phyloP scores from a whole-genome alignment of 2,113 vertebrate genomes.

The Hyla sarda region DNA sequence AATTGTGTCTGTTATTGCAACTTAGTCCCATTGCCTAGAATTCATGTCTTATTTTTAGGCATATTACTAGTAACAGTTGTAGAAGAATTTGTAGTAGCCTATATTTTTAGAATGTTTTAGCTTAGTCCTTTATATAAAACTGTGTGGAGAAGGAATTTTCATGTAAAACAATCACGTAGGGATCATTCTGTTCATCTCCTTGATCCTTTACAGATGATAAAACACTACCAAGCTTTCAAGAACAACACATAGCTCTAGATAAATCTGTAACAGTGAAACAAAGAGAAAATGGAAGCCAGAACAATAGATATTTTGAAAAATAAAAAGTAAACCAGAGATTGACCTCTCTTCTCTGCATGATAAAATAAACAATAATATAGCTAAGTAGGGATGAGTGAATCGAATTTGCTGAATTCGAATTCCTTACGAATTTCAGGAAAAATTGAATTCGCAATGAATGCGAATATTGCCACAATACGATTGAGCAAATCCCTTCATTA shows the following conservation, averaged over 20 bases:
- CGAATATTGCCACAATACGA: too few species aligned
- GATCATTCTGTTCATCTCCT: not conserved
- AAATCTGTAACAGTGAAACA: not conserved
- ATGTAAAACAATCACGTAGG: conserved; percentile 5
- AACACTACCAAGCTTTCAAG: not conserved
- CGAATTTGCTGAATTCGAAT: too few species aligned
- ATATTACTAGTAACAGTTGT: not conserved
- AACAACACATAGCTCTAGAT: not conserved
- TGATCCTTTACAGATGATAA: not conserved
- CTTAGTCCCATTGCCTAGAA: not conserved
- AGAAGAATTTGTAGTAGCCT: not conserved
- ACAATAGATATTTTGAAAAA: not conserved
- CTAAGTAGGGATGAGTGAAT: too few species aligned
- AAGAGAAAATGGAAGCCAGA: not conserved
- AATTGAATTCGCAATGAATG: too few species aligned
- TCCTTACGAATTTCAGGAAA: too few species aligned
- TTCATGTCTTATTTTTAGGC: not conserved
- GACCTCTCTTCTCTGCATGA: not conserved
- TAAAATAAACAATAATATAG: not conserved
- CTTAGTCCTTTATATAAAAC: not conserved
- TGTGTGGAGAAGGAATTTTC: not conserved
- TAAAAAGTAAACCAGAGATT: not conserved
- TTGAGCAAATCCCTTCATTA: too few species aligned
- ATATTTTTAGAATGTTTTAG: not conserved
- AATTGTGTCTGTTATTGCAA: not conserved